phyloP scores from a whole-genome alignment of 2,113 vertebrate genomes.

The Phyllostomus discolor region DNA sequence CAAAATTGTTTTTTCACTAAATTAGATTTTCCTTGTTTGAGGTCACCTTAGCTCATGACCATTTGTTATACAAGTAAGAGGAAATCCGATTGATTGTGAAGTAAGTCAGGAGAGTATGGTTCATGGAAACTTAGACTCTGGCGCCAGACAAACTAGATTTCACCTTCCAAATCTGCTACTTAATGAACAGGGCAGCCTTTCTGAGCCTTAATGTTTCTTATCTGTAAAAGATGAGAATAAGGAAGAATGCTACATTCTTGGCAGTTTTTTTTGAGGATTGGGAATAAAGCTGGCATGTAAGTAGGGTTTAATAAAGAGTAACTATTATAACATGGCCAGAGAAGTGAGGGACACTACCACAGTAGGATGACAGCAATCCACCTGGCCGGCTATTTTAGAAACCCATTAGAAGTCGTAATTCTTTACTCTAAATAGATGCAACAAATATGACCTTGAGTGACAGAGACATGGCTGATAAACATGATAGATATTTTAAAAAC shows the following conservation, averaged over 20 bases:
- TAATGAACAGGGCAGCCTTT: not conserved
- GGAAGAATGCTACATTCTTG: not conserved
- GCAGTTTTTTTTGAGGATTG: not conserved
- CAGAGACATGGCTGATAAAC: not conserved
- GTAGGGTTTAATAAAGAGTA: not conserved
- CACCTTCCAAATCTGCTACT: not conserved
- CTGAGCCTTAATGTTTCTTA: not conserved
- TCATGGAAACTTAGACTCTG: not conserved
- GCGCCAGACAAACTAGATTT: not conserved
- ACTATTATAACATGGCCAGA: not conserved
- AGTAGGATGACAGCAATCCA: not conserved
- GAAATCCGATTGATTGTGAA: not conserved
- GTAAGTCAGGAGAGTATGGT: not conserved
- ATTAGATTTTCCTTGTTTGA: slow-evolving; percentile 34
- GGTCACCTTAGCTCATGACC: not conserved
- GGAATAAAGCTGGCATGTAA: not conserved
- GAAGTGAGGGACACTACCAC: not conserved
- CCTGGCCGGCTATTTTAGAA: not conserved
- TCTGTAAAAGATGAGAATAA: not conserved
- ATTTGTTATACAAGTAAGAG: not conserved
- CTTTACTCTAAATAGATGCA: not conserved
- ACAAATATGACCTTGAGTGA: not conserved
- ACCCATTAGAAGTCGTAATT: not conserved
- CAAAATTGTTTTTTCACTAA: slow-evolving; percentile 37
- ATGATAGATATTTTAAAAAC: not conserved